Percentiles rank a stretch among this genome's conserved stretches.
Evolutionary conservation across 2,113 vertebrate genomes (phyloP).

Genomic region (Bos taurus): DNA sequence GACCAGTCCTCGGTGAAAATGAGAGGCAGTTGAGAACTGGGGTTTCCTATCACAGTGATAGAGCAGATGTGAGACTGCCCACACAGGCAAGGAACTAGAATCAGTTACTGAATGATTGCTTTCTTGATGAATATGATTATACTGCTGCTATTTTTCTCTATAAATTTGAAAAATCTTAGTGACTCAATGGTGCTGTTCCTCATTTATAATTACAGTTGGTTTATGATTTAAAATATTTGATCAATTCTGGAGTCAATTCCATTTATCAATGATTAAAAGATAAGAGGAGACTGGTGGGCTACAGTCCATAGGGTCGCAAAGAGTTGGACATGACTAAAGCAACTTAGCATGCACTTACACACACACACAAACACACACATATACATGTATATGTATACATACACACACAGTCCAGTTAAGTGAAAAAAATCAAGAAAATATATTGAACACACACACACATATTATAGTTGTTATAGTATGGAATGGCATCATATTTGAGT

Average conservation of each 20-base stretch:
- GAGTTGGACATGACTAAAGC: background rate
- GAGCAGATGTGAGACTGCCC: background rate
- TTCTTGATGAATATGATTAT: background rate
- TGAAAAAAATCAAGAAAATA: background rate
- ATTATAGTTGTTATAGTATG: background rate
- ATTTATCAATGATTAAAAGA: background rate
- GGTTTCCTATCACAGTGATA: background rate
- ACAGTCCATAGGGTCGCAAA: background rate
- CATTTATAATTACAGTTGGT: background rate
- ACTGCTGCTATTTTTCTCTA: background rate
- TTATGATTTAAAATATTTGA: background rate
- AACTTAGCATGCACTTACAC: background rate
- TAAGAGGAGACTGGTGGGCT: background rate
- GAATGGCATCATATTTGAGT: background rate
- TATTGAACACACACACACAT: background rate
- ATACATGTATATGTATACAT: background rate
- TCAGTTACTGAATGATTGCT: background rate
- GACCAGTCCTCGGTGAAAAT: background rate
- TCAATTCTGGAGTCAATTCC: background rate
- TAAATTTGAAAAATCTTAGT: background rate
- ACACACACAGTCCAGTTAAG: background rate
- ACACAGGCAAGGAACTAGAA: background rate
- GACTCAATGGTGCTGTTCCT: background rate
- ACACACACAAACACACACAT: background rate
- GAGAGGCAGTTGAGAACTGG: background rate